phyloP scores from a whole-genome alignment of 2,797 vertebrate species.

The Rhincodon typus region DNA sequence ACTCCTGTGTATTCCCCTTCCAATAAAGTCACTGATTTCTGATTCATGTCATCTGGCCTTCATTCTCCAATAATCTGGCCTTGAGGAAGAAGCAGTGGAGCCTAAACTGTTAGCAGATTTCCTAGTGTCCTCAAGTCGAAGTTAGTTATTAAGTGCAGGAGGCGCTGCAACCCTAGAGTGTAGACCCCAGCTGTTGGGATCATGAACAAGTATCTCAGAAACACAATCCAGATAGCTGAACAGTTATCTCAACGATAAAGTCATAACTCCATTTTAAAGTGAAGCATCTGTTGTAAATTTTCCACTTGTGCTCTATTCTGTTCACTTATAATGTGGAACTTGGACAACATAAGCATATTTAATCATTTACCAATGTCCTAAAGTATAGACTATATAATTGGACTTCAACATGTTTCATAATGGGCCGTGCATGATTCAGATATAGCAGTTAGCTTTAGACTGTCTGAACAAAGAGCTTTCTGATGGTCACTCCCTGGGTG shows the following conservation, averaged over 20 bases:
- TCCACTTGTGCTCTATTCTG: neutral
- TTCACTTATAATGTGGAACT: neutral
- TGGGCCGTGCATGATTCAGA: slow-evolving; percentile 1
- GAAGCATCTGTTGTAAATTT: slow-evolving; percentile 37
- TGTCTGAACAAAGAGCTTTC: neutral
- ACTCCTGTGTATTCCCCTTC: neutral
- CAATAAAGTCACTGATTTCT: neutral
- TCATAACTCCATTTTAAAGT: slow-evolving; percentile 21
- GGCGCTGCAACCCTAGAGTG: neutral
- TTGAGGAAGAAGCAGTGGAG: neutral
- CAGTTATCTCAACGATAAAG: neutral
- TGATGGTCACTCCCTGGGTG: neutral
- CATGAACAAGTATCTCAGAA: slow-evolving; percentile 19
- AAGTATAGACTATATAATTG: slow-evolving; percentile 23
- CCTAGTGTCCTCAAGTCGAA: slow-evolving; percentile 9
- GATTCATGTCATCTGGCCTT: slow-evolving; percentile 31
- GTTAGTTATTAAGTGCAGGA: slow-evolving; percentile 14
- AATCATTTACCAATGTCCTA: neutral
- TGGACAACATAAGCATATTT: no score
- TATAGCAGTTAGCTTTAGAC: neutral
- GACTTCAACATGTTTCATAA: neutral
- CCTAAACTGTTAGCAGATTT: slow-evolving; percentile 14
- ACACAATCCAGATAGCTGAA: slow-evolving; percentile 22
- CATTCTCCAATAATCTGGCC: slow-evolving; percentile 16
- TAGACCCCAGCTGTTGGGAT: slow-evolving; percentile 18